Evolutionary conservation across 2,888 invertebrate genomes (phyloP), one percentile per base, ranked within the genome.

Genomic region (Germaria angustata): DNA sequence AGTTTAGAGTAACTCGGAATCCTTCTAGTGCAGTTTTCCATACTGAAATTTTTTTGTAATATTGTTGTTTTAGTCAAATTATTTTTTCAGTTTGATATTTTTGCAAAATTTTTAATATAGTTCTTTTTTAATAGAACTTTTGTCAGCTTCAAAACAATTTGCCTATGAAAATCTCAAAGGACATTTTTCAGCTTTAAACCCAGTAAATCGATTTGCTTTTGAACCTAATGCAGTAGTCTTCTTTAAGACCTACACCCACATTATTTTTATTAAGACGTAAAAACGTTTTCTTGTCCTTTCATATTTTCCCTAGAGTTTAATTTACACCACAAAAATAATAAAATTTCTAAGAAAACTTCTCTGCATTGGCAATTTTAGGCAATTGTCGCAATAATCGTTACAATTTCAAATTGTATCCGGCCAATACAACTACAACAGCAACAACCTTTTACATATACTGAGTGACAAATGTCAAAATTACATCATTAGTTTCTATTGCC

Each of bases 371-470:
- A 66, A 78, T 79, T 82, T 71, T 75, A 79, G 76, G 75, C 79
- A 82, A 82, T 82, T 82, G 79, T 71, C 46, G 61, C 63, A 82
- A 81, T 82, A 85, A 85, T 72, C 80, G 84, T 84, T 84, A 84
- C 84, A 84, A 81, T 85, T 84, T 82, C 59, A 61, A 34, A 41
- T 78, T 69, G 76, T 80, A 78, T 85, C 84, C 84, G 77, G 51
- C 49, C 32, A 46, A 63, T 81, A 75, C 75, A 75, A 75, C 49
- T 81, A 75, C 75, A 75, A 75, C 49, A 69, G 3, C 55, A 59
- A 71, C 20, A 72, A 46, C 20, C 1, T 77, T 68, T 51, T 34
- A 39, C 22, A 68, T 6, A 39, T 28, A 72, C 9, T 55, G 73
- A 81, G 73, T 73, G 78, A 78, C 61, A 81, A 73, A 81, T 65